Evolutionary conservation across 2,888 invertebrate genomes (phyloP).

Genomic region (Seladonia tumulorum): DNA sequence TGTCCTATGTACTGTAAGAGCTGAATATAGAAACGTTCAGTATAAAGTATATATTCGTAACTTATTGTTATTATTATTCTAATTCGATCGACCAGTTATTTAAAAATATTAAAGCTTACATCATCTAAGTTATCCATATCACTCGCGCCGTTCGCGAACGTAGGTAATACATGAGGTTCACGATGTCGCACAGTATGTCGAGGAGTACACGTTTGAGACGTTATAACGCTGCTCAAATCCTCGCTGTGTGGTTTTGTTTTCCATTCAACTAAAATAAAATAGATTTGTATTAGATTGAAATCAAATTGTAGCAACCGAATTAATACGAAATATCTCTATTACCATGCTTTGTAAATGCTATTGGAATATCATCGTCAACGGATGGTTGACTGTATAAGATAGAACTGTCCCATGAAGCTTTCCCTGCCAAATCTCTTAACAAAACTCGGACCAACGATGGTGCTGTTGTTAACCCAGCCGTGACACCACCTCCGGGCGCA

Average conservation of each 20-base stretch:
- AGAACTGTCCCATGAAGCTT: conserved; percentile 98
- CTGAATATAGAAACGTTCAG: conserved; percentile 83
- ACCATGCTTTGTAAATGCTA: conserved; percentile 74
- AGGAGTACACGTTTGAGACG: conserved; percentile 86
- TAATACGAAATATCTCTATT: conserved; percentile 34
- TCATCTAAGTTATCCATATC: conserved; percentile 97
- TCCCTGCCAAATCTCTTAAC: conserved; percentile 95
- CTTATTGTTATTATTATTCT: not conserved
- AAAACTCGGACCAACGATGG: conserved; percentile 90
- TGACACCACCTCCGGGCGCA: conserved; percentile 91
- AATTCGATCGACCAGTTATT: not conserved
- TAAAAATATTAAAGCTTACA: conserved; percentile 85
- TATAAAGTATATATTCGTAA: not conserved
- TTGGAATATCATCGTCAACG: conserved; percentile 72
- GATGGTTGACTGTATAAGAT: conserved; percentile 92
- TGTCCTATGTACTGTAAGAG: conserved; percentile 95
- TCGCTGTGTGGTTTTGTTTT: conserved; percentile 71
- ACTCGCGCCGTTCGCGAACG: conserved; percentile 92
- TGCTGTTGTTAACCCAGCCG: conserved; percentile 83
- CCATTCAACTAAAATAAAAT: conserved; percentile 69
- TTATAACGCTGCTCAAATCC: conserved; percentile 76
- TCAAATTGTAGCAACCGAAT: not conserved
- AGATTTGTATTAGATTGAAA: not conserved
- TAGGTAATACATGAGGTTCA: conserved; percentile 91
- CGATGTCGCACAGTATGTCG: conserved; percentile 90